These are phyloP conservation scores for Helicoverpa armigera DNA, from an alignment of 1,140 invertebrate genomes.

Conservation along the genomic window DNA sequence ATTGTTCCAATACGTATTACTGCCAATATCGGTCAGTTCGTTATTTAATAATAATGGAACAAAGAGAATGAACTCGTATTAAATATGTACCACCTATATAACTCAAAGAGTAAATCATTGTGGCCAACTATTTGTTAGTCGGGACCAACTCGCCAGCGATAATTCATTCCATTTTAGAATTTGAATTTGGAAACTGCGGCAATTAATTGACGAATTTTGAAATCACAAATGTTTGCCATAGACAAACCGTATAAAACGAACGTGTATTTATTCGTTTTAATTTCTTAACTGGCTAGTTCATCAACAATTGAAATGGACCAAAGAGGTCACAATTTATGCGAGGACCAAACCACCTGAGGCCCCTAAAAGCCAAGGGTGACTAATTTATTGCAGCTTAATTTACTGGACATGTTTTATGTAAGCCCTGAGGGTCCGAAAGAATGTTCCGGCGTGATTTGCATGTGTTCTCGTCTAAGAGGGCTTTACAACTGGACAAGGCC, in stretches of 20 bases:
- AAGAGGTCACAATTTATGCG: constrained; percentile 56
- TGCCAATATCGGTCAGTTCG: no score
- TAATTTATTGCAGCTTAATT: constrained; percentile 65
- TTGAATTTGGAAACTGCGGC: neutral
- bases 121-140: neutral
- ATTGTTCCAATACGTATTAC: no score
- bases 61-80: neutral
- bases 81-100: constrained; percentile 19
- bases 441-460: constrained; percentile 74
- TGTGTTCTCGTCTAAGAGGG: constrained; percentile 59
- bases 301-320: constrained; percentile 69
- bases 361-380: constrained; percentile 47
- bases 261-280: constrained; percentile 42
- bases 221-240: neutral
- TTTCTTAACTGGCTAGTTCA: constrained; percentile 65
- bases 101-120: constrained; percentile 23
- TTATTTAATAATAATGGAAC: neutral
- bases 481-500: constrained; percentile 60
- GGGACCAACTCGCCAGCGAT: neutral
- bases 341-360: constrained; percentile 51
- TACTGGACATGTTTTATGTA: constrained; percentile 55
- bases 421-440: constrained; percentile 61
- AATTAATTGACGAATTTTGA: constrained; percentile 5
- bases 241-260: neutral
- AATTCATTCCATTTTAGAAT: neutral